Evolutionary conservation across 1,140 invertebrate species (phyloP).

Genomic region (Brachionus manjavacas): DNA sequence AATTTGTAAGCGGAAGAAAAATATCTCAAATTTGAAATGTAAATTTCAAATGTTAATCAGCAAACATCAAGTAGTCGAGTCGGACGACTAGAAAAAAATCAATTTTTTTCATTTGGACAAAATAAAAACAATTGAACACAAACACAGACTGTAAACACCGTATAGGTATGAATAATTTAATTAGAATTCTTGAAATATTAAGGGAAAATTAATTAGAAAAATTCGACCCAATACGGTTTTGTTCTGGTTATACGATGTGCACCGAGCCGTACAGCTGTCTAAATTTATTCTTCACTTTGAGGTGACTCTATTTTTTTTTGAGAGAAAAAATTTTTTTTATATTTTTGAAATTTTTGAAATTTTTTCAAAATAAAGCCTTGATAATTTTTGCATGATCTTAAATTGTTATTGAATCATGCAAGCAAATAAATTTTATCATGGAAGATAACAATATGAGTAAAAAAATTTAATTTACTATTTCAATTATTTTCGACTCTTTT

Average conservation of each 20-base stretch:
- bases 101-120: constrained; percentile 13
- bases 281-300: not conserved
- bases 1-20: constrained; percentile 22
- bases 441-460: not conserved
- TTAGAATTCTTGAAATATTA: constrained; percentile 20
- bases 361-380: not conserved
- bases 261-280: not conserved
- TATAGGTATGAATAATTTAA: constrained; percentile 21
- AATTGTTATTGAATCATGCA: not conserved
- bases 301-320: not conserved
- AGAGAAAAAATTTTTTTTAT: not conserved
- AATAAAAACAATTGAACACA: constrained; percentile 9
- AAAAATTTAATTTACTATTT: not conserved
- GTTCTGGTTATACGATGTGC: not conserved
- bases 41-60: constrained; percentile 6
- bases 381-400: not conserved
- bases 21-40: constrained; percentile 19
- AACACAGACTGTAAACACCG: constrained; percentile 13
- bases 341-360: not conserved
- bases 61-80: not conserved
- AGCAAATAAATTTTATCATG: not conserved
- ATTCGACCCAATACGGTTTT: not conserved
- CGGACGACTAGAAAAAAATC: not conserved
- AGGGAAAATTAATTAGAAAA: constrained; percentile 29
- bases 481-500: constrained; percentile 2